These are phyloP conservation scores for Pangasianodon gigas DNA, from an alignment of 2,113 vertebrate genomes.

Conservation along the genomic window DNA sequence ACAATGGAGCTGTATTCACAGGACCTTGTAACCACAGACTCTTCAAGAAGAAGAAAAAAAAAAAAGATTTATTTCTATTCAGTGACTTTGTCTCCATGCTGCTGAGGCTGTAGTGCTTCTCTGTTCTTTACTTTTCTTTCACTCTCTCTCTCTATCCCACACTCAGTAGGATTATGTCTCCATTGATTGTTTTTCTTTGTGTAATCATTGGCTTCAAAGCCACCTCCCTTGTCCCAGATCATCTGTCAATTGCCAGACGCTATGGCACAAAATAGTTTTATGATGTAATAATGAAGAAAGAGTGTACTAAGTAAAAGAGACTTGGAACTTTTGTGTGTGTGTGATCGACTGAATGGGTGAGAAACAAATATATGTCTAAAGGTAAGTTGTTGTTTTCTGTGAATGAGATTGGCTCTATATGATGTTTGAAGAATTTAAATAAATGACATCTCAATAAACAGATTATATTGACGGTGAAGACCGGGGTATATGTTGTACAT, in stretches of 20 bases:
- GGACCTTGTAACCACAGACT: not conserved
- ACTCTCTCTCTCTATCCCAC: not conserved
- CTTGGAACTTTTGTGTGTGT: not conserved
- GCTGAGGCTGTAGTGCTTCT: not conserved
- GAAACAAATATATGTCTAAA: conserved; percentile 4
- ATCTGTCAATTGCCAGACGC: conserved; percentile 22
- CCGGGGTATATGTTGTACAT: not conserved
- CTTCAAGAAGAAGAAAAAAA: not conserved
- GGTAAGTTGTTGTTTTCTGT: conserved; percentile 43
- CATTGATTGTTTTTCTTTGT: conserved; percentile 30
- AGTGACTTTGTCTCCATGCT: not conserved
- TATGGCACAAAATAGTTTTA: conserved; percentile 7
- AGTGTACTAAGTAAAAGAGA: conserved; percentile 2
- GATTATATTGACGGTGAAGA: conserved; percentile 22
- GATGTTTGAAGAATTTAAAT: conserved; percentile 46
- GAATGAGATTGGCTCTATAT: conserved; percentile 45
- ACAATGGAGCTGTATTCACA: not conserved
- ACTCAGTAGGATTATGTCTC: conserved; percentile 3
- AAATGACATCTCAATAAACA: conserved; percentile 44
- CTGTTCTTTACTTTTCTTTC: not conserved
- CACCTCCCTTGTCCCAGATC: conserved; percentile 16
- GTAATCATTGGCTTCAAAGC: conserved; percentile 24
- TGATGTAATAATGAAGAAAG: conserved; percentile 25
- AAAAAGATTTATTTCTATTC: not conserved
- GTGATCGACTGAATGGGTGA: not conserved